Evolutionary conservation across 1,140 invertebrate genomes (phyloP), one percentile per base, ranked within the genome.

Genomic region (Phocides pigmalion): DNA sequence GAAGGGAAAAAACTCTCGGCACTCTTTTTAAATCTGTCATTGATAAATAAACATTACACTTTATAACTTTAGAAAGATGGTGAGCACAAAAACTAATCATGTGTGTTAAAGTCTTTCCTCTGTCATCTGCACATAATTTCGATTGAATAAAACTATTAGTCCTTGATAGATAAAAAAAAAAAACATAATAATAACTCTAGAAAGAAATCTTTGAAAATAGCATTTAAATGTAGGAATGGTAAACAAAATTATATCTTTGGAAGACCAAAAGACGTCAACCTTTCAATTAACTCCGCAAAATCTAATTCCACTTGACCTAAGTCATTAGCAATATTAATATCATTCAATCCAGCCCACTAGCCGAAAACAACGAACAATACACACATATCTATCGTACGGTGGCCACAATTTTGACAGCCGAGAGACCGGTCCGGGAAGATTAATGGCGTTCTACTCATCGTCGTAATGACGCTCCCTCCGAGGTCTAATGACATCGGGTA

Each of bases 381-480:
- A 54, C 74, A 79, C 81, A 80, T 76, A 82, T 84, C 78, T 81
- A 84, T 76, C 68, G 69, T 64, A 78, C 75, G 74, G 85, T 88
- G 81, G 81, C 81, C 85, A 89, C 85, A 87, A 87, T 90, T 90
- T 90, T 90, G 87, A 90, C 87, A 84, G 84, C 63, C 62, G 50
- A 66, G 79, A 80, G 85, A 87, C 86, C 83, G 82, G 83, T 82
- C 84, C 78, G 28, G 68, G 69, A 87, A 89, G 88, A 90, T 90
- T 90, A 89, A 90, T 90, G 84, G 81, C 54, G 81, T 53, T 78
- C 84, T 87, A 84, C 88, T 90, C 88, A 90, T 90, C 88, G 83
- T 70, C 64, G 87, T 90, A 90, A 90, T 89, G 88, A 90, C 86
- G 83, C 84, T 79, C 86, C 79, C 79, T 73, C 76, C 75, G 67